Conservation (phyloP, 2,113 vertebrate species). For the Nesogale talazaci region DNA sequence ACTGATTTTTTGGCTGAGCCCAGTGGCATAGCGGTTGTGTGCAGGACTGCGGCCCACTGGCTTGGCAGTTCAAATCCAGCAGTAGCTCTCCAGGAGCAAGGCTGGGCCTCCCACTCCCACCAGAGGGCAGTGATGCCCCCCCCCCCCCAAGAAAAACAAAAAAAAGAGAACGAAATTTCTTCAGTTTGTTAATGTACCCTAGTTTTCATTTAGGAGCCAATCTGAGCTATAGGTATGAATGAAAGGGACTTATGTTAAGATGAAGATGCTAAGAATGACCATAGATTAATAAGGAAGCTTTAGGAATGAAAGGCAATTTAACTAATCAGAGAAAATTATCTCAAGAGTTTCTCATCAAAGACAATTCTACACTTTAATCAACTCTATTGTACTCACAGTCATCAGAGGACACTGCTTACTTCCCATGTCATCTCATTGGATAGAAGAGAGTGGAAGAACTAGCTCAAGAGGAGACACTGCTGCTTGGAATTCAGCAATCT, state of each 20-base stretch:
- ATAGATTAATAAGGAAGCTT: constrained; percentile 14
- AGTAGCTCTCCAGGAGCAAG: no score
- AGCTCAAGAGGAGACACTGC: background rate
- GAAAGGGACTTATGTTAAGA: background rate
- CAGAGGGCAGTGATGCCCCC: no score
- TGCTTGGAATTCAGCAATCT: background rate
- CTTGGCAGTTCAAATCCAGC: no score
- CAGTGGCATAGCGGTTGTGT: no score
- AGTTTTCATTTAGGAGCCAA: background rate
- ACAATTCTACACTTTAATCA: constrained; percentile 44
- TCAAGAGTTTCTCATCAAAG: constrained; percentile 35
- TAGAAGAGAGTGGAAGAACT: background rate
- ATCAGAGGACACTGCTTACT: background rate
- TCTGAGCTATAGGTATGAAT: background rate
- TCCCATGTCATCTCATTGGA: constrained; percentile 19
- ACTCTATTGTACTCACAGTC: background rate
- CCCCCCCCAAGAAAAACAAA: no score
- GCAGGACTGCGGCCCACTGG: no score
- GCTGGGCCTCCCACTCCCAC: no score
- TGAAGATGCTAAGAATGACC: background rate
- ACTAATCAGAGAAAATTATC: constrained; percentile 40
- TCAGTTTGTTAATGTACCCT: background rate
- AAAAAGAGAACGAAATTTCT: no score
- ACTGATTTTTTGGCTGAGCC: no score
- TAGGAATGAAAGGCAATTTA: constrained; percentile 7